phyloP scores from a whole-genome alignment of 2,888 invertebrate genomes.

The Eumacrocentrus americanus region DNA sequence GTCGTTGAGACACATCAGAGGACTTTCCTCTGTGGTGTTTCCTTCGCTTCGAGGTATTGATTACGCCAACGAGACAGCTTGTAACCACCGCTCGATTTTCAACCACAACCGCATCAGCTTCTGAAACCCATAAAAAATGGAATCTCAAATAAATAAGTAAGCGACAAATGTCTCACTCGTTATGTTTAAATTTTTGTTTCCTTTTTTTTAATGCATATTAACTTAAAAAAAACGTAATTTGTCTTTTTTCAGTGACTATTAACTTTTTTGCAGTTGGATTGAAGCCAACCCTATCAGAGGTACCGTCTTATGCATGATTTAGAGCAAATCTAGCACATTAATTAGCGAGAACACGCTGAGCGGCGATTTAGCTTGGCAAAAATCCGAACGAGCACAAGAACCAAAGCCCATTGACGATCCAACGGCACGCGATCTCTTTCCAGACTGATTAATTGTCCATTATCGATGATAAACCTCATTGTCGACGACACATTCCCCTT shows the following conservation, averaged over 20 bases:
- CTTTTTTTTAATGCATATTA: no score
- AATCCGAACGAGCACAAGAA: constrained; percentile 17
- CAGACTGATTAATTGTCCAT: constrained; percentile 22
- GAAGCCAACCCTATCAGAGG: neutral
- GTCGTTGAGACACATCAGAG: neutral
- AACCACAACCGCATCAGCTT: constrained; percentile 15
- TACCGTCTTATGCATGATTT: constrained; percentile 30
- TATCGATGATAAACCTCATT: constrained; percentile 38
- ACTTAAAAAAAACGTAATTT: no score
- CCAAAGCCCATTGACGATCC: constrained; percentile 38
- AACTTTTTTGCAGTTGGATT: no score
- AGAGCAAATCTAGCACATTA: constrained; percentile 43
- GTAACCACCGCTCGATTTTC: constrained; percentile 15
- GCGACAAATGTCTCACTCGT: constrained; percentile 5
- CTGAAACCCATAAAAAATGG: constrained; percentile 6
- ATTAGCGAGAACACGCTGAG: constrained; percentile 48
- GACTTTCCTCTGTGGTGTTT: constrained; percentile 28
- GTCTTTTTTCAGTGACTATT: no score
- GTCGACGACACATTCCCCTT: constrained; percentile 30
- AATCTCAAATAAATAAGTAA: neutral
- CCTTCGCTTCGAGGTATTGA: constrained; percentile 28
- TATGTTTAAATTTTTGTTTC: neutral
- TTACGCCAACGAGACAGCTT: constrained; percentile 32
- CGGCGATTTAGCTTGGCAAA: constrained; percentile 41
- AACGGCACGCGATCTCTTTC: constrained; percentile 43